Evolutionary conservation across 2,113 vertebrate species (phyloP).

Genomic region (Variabilichromis moorii): DNA sequence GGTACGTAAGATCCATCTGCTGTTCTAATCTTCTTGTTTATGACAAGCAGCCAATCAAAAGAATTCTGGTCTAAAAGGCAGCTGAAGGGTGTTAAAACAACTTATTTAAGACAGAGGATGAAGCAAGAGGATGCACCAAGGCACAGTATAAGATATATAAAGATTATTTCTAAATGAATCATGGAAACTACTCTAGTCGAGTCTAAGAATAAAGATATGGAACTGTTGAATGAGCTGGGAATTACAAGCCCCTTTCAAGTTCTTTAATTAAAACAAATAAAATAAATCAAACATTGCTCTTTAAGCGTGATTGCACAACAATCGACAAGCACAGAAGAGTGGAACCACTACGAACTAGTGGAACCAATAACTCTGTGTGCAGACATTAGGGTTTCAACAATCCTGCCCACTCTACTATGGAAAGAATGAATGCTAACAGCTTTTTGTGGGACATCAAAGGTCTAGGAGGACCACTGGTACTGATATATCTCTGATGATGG

Average conservation of each 20-base stretch:
- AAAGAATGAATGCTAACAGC: not conserved
- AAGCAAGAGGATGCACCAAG: not conserved
- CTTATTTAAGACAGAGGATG: not conserved
- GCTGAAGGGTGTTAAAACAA: not conserved
- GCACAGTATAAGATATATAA: not conserved
- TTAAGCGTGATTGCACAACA: not conserved
- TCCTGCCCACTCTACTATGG: not conserved
- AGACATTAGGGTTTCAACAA: not conserved
- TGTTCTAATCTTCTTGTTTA: not conserved
- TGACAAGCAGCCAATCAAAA: not conserved
- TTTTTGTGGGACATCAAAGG: not conserved
- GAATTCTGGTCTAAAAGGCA: not conserved
- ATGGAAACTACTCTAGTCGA: not conserved
- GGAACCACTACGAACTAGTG: not conserved
- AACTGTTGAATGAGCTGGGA: not conserved
- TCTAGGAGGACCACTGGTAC: not conserved
- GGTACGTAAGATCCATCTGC: rapidly evolving
- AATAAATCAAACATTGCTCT: not conserved
- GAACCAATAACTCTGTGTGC: not conserved
- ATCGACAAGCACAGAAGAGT: not conserved
- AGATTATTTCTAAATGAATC: not conserved
- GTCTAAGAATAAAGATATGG: not conserved
- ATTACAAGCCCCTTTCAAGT: not conserved
- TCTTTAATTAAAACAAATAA: not conserved
- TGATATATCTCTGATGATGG: not conserved